Evolutionary conservation across 2,888 invertebrate species (phyloP).

Genomic region (Drosophila silvestris): DNA sequence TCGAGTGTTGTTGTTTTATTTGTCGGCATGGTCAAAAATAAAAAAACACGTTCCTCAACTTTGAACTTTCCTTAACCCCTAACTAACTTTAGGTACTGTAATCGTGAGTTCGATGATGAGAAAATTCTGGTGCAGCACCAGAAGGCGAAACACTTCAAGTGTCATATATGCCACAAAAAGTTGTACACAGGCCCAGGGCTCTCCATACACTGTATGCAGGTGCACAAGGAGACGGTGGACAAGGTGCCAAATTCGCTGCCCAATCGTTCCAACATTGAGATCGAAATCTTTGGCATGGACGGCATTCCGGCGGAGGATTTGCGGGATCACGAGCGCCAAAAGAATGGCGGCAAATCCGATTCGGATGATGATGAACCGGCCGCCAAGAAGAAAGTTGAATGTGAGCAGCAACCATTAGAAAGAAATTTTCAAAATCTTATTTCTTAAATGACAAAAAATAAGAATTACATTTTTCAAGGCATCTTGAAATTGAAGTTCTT

Average conservation of each 20-base stretch:
- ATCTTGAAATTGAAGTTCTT: background rate
- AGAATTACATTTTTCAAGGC: background rate
- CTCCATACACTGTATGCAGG: constrained; percentile 99
- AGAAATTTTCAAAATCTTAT: background rate
- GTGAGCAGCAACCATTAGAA: constrained; percentile 52
- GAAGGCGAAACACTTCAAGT: constrained; percentile 99
- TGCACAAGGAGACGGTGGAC: constrained; percentile 99
- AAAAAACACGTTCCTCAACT: constrained; percentile 8
- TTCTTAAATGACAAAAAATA: background rate
- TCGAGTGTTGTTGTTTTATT: constrained; percentile 35
- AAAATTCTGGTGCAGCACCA: constrained; percentile 99
- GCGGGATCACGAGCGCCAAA: constrained; percentile 96
- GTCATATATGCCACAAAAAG: constrained; percentile 99
- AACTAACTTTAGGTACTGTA: constrained; percentile 94
- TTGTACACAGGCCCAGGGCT: constrained; percentile 97
- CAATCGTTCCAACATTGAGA: constrained; percentile 98
- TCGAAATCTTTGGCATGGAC: constrained; percentile 99
- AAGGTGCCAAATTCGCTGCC: constrained; percentile 99
- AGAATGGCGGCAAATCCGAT: constrained; percentile 90
- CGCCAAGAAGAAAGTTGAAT: constrained; percentile 88
- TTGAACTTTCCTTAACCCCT: constrained; percentile 75
- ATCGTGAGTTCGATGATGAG: constrained; percentile 99
- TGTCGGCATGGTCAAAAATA: constrained; percentile 27
- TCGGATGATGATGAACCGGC: constrained; percentile 94
- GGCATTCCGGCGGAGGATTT: constrained; percentile 98